These are phyloP conservation scores for Pygocentrus nattereri DNA, from an alignment of 2,797 vertebrate species.

Conservation along the genomic window DNA sequence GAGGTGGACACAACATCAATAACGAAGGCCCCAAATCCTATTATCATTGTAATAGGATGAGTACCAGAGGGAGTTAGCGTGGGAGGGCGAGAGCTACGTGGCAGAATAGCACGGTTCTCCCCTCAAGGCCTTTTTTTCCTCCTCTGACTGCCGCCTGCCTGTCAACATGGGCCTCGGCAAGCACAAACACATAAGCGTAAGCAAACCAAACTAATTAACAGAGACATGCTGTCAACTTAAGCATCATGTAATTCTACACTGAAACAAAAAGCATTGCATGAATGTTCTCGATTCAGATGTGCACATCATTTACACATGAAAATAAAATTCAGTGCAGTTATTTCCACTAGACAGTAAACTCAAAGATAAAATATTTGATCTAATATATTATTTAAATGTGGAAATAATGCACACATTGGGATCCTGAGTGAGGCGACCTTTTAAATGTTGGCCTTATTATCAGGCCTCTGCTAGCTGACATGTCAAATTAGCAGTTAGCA, in stretches of 20 bases:
- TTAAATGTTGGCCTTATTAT: too few species aligned
- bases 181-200: background rate
- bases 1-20: constrained; percentile 69
- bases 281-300: background rate
- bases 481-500: too few species aligned
- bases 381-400: too few species aligned
- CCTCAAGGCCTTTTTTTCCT: background rate
- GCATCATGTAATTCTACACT: background rate
- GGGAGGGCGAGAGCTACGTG: constrained; percentile 28
- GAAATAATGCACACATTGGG: too few species aligned
- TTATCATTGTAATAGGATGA: constrained; percentile 78
- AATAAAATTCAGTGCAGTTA: background rate
- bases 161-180: constrained; percentile 12
- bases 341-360: background rate
- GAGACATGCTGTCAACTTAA: background rate
- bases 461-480: too few species aligned
- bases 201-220: constrained; percentile 10
- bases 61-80: constrained; percentile 64
- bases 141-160: constrained; percentile 7
- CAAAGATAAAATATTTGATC: background rate
- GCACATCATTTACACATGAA: background rate
- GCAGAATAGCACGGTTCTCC: background rate
- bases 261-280: background rate
- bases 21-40: constrained; percentile 75
- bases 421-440: too few species aligned